Evolutionary conservation across 2,113 vertebrate genomes (phyloP), one percentile per base, ranked within the genome.

Genomic region (Numida meleagris): DNA sequence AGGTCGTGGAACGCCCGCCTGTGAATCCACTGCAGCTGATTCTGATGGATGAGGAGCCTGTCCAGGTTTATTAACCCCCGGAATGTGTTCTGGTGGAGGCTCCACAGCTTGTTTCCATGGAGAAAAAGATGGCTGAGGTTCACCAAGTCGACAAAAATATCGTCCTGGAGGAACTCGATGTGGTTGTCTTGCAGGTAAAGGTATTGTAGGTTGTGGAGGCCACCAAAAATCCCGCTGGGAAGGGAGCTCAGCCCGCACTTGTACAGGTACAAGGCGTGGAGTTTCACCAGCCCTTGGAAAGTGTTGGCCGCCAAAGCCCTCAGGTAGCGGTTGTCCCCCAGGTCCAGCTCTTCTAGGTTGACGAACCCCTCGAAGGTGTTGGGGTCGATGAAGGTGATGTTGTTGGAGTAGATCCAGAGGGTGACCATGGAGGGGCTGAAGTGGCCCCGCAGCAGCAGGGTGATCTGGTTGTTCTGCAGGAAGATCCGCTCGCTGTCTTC

Each of bases 71-170:
- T 98, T 93, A 99, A 98, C 29, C 99, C 99, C 70, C 99, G 98
- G 97, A 99, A 99, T 2, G 99, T 99, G 97, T 99, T 98, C 96
- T 99, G 99, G 88, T 99, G 98, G 82, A 99, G 98, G 95, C 98
- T 99, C 98, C 99, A 98, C 43, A 99, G 98, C 91, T 98, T 98
- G 97, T 99, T 99, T 59, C 99, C 99, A 7, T 99, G 99, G 83
- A 99, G 98, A 91, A 99, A 99, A 93, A 99, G 98, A 98, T 99
- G 99, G 96, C 99, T 99, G 82, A 99, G 99, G 97, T 99, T 99
- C 96, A 99, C 98, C 61, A 99, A 98, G 97, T 99, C 99, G 63
- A 99, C 98, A 89, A 99, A 99, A 95, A 99, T 98, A 96, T 99
- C 99, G 1, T 99, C 99, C 96, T 99, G 99, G 74, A 99, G 98